These are phyloP conservation scores for Perdita meconis DNA, from an alignment of 2,888 invertebrate genomes.

Conservation along the genomic window DNA sequence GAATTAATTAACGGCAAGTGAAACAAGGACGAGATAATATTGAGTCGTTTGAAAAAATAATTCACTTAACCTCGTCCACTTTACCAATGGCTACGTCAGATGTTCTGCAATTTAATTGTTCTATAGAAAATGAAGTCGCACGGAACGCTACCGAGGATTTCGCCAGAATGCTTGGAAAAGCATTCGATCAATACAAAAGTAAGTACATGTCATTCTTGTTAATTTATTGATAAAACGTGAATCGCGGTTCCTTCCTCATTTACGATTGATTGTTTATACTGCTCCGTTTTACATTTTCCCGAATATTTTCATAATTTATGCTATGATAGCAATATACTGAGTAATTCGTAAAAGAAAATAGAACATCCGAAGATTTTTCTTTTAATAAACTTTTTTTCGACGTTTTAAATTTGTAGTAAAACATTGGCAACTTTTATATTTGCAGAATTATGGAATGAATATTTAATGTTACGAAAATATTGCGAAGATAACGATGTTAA, in stretches of 20 bases:
- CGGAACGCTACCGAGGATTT: conserved; percentile 64
- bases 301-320: neutral
- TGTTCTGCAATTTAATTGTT: conserved; percentile 56
- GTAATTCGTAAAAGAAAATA: too few relatives aligned
- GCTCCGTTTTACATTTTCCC: too few relatives aligned
- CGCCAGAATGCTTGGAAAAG: conserved; percentile 56
- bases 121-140: conserved; percentile 63
- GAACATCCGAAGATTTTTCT: too few relatives aligned
- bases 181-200: conserved; percentile 72
- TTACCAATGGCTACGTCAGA: conserved; percentile 45
- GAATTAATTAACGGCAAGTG: conserved; percentile 39
- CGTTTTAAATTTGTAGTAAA: neutral
- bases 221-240: neutral
- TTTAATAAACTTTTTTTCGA: too few relatives aligned
- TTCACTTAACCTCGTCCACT: conserved; percentile 58
- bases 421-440: conserved; percentile 37
- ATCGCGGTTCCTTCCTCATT: neutral
- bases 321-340: neutral
- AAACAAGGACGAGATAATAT: conserved; percentile 37
- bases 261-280: too few relatives aligned
- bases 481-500: conserved; percentile 31
- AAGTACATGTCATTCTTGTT: conserved; percentile 60
- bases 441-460: conserved; percentile 70
- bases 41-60: conserved; percentile 42
- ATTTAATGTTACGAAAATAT: conserved; percentile 50